A percentile compares a stretch with the other conserved stretches of the same genome.
phyloP scores from a whole-genome alignment of 1,140 invertebrate genomes.

The Tetramorium alpestre region DNA sequence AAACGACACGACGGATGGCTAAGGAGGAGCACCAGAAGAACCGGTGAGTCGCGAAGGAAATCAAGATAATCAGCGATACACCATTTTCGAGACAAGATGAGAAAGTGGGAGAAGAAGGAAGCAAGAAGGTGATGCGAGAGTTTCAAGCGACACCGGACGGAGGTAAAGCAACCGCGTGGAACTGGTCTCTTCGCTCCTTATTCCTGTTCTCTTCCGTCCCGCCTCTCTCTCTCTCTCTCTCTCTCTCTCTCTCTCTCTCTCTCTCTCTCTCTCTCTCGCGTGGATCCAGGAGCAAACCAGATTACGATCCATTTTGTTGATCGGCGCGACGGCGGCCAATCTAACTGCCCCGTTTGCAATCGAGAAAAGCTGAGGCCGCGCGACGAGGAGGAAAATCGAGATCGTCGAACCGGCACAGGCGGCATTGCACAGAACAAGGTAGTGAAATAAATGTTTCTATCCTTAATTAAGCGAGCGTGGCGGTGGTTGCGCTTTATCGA shows the following conservation, averaged over 20 bases:
- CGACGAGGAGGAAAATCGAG: not conserved
- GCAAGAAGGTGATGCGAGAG: conserved; percentile 26
- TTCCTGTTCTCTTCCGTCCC: conserved; percentile 38
- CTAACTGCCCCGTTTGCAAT: conserved; percentile 51
- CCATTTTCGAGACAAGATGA: conserved; percentile 11
- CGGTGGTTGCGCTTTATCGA: conserved; percentile 37
- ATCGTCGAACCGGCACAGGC: conserved; percentile 25
- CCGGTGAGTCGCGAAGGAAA: conserved; percentile 31
- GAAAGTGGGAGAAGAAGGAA: conserved; percentile 12
- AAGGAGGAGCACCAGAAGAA: conserved; percentile 42
- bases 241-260: too few species aligned
- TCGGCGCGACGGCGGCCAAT: conserved; percentile 41
- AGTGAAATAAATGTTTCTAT: conserved; percentile 20
- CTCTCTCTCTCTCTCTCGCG: not conserved
- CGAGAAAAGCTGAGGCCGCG: conserved; percentile 41
- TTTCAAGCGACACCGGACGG: conserved; percentile 45
- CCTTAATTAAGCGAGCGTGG: conserved; percentile 39
- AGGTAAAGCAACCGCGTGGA: conserved; percentile 19
- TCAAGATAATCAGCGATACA: conserved; percentile 15
- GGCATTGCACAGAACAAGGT: not conserved
- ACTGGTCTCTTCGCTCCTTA: conserved; percentile 47
- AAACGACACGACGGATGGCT: not conserved
- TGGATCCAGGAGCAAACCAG: conserved; percentile 61
- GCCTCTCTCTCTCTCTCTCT: not conserved
- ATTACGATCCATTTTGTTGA: conserved; percentile 65